These are phyloP conservation scores for Gymnorhina tibicen DNA, from an alignment of 2,113 vertebrate genomes.

Conservation along the genomic window DNA sequence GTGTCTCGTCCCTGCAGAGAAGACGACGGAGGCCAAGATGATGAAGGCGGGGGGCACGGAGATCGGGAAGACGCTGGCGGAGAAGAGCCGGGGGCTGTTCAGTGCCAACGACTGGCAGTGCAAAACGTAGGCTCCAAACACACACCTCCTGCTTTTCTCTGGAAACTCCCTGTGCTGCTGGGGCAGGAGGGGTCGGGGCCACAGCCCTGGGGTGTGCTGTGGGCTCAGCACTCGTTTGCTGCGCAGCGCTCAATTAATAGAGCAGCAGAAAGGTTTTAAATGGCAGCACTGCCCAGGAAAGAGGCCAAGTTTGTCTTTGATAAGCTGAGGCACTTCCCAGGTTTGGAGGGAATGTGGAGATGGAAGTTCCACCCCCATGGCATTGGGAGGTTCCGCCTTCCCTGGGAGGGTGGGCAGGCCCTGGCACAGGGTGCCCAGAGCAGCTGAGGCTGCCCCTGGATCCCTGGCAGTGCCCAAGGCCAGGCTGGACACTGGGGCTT, in stretches of 20 bases:
- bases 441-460: neutral
- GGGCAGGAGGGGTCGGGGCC: neutral
- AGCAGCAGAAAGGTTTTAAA: no score
- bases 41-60: slow-evolving; percentile 99
- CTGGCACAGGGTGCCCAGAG: neutral
- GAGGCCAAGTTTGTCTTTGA: neutral
- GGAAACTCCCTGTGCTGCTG: rapidly evolving
- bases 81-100: slow-evolving; percentile 96
- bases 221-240: rapidly evolving
- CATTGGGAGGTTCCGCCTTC: rapidly evolving
- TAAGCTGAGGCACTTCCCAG: rapidly evolving
- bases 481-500: neutral
- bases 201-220: neutral
- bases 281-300: rapidly evolving
- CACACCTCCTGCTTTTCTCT: neutral
- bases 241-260: rapidly evolving
- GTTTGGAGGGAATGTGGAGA: rapidly evolving
- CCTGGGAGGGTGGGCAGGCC: neutral
- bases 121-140: slow-evolving; percentile 81
- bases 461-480: neutral
- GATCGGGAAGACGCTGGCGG: slow-evolving; percentile 96
- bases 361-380: neutral
- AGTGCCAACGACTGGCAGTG: slow-evolving; percentile 99
- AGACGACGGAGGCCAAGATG: slow-evolving; percentile 97
- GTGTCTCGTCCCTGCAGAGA: slow-evolving; percentile 69